Evolutionary conservation across 2,797 vertebrate species (phyloP).

Genomic region (Protosalanx chinensis): DNA sequence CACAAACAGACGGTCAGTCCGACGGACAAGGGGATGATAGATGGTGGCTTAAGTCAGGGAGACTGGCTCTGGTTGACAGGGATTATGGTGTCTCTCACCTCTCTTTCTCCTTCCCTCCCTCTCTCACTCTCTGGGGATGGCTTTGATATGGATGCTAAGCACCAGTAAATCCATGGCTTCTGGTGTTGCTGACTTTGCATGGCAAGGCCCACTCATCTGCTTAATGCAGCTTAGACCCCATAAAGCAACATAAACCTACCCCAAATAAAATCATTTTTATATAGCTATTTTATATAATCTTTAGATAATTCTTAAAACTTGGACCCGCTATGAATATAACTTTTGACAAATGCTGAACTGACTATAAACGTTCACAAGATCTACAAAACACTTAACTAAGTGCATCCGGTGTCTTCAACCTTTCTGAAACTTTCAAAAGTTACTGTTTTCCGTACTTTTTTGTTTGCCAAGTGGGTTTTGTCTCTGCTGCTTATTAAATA

Average conservation of each 20-base stretch:
- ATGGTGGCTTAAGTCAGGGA: constrained; percentile 23
- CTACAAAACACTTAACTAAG: neutral
- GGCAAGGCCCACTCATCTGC: no score
- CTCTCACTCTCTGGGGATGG: constrained; percentile 23
- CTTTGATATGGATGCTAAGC: constrained; percentile 39
- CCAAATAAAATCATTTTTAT: no score
- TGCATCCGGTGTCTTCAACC: neutral
- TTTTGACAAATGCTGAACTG: no score
- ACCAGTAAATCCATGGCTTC: constrained; percentile 8
- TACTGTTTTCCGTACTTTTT: neutral
- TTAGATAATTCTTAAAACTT: no score
- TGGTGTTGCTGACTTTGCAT: neutral
- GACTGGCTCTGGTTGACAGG: constrained; percentile 28
- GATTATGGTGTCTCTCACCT: constrained; percentile 42
- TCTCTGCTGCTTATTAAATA: neutral
- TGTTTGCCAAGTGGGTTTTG: constrained; percentile 14
- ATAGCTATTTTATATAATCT: no score
- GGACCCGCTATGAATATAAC: no score
- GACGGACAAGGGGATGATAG: constrained; percentile 39
- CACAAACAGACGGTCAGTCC: constrained; percentile 17
- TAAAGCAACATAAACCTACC: neutral
- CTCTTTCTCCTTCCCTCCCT: constrained; percentile 27
- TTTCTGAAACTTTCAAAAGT: neutral
- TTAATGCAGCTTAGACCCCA: neutral
- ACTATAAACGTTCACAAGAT: no score